phyloP scores from a whole-genome alignment of 2,888 invertebrate species.

The Ceraclea dissimilis region DNA sequence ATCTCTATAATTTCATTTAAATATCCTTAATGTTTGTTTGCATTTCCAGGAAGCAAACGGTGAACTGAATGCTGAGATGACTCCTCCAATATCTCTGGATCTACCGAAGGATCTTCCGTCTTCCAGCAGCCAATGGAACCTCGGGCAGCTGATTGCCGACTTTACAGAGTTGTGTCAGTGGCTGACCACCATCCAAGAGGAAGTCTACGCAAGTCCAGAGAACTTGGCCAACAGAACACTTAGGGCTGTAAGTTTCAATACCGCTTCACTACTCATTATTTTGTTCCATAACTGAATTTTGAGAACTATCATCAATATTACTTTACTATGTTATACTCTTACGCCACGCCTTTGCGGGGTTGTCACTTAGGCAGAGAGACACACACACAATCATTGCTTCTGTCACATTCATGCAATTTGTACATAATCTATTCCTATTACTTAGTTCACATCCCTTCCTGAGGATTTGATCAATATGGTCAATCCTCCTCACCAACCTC shows the following conservation, averaged over 20 bases:
- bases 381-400: too few species aligned
- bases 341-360: neutral
- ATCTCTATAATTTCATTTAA: too few species aligned
- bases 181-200: slow-evolving; percentile 71
- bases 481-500: too few species aligned
- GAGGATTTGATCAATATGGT: too few species aligned
- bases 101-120: slow-evolving; percentile 32
- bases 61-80: slow-evolving; percentile 59
- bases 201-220: slow-evolving; percentile 67
- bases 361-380: too few species aligned
- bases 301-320: too few species aligned
- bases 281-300: too few species aligned
- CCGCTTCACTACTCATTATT: too few species aligned
- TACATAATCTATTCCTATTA: too few species aligned
- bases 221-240: slow-evolving; percentile 59
- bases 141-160: slow-evolving; percentile 68
- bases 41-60: slow-evolving; percentile 64
- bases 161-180: slow-evolving; percentile 76
- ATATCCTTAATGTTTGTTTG: too few species aligned
- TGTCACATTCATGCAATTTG: too few species aligned
- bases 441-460: too few species aligned
- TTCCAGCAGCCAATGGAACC: slow-evolving; percentile 59
- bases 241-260: slow-evolving; percentile 54
- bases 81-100: slow-evolving; percentile 35
- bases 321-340: neutral